Percentiles rank a stretch among this genome's conserved stretches.
Evolutionary conservation across 2,888 invertebrate species (phyloP).

Genomic region (Meliscaeva auricollis): DNA sequence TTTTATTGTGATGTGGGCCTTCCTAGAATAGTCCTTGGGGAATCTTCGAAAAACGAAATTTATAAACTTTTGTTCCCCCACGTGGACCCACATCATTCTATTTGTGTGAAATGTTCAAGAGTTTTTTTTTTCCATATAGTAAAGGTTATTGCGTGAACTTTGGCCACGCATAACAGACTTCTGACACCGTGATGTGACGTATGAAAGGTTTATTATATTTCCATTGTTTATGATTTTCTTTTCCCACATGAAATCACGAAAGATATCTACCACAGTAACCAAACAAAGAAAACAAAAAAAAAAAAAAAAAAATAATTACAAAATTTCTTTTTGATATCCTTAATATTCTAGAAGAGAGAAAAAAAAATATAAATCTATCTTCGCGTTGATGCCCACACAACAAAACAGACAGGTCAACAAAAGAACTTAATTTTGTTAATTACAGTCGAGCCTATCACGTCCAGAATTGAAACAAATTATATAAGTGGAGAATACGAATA

Average conservation of each 20-base stretch:
- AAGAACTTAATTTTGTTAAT: constrained; percentile 30
- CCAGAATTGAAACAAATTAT: constrained; percentile 1
- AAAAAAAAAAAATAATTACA: neutral
- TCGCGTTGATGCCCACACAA: constrained; percentile 2
- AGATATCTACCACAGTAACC: neutral
- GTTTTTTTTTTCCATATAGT: constrained; percentile 12
- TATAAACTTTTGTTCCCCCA: constrained; percentile 42
- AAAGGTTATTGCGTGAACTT: constrained; percentile 55
- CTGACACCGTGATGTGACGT: constrained; percentile 52
- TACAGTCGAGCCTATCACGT: neutral
- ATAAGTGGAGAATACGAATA: neutral
- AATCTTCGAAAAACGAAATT: constrained; percentile 26
- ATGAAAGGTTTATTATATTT: constrained; percentile 46
- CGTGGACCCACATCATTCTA: constrained; percentile 9
- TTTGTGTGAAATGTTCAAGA: neutral
- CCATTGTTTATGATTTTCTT: constrained; percentile 41
- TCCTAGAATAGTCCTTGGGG: constrained; percentile 11
- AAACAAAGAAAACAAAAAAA: neutral
- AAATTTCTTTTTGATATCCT: neutral
- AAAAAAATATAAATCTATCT: constrained; percentile 1
- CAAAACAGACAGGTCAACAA: constrained; percentile 8
- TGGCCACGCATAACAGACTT: constrained; percentile 59
- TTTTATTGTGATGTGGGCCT: constrained; percentile 47
- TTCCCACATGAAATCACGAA: constrained; percentile 40
- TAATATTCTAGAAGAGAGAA: neutral